phyloP scores from a whole-genome alignment of 1,140 invertebrate species.

The Caligus rogercresseyi region DNA sequence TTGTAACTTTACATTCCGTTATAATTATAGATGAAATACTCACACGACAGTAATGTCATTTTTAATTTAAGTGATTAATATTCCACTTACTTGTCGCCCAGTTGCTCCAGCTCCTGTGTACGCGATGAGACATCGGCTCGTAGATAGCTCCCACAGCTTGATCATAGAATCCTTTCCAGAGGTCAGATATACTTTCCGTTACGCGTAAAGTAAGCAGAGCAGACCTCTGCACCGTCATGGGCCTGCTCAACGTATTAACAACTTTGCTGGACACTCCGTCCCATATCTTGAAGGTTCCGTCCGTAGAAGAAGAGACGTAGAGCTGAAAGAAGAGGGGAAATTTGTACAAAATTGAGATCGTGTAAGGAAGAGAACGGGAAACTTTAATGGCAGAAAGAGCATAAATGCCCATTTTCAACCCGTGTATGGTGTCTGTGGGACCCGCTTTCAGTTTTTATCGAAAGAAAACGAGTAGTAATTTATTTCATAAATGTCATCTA shows the following conservation, averaged over 20 bases:
- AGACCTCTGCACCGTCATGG: conserved; percentile 84
- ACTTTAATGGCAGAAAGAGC: no score
- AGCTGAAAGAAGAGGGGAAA: conserved; percentile 40
- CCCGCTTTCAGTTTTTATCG: no score
- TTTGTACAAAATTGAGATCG: no score
- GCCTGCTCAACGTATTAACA: conserved; percentile 76
- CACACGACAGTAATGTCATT: no score
- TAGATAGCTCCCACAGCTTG: conserved; percentile 93
- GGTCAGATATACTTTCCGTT: conserved; percentile 55
- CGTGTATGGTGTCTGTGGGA: no score
- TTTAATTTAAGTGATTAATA: no score
- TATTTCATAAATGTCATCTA: no score
- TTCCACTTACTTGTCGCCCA: conserved; percentile 34
- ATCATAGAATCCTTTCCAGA: conserved; percentile 60
- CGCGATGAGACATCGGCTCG: conserved; percentile 82
- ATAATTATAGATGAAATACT: no score
- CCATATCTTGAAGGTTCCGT: conserved; percentile 89
- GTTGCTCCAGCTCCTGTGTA: conserved; percentile 91
- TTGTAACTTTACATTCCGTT: no score
- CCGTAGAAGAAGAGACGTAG: conserved; percentile 74
- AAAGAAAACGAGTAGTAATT: no score
- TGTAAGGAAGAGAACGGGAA: no score
- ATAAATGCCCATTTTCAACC: no score
- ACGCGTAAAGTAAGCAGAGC: conserved; percentile 77
- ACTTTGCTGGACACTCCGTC: conserved; percentile 85